Conservation (phyloP, 2,888 invertebrate genomes). For the Spodoptera exigua region DNA sequence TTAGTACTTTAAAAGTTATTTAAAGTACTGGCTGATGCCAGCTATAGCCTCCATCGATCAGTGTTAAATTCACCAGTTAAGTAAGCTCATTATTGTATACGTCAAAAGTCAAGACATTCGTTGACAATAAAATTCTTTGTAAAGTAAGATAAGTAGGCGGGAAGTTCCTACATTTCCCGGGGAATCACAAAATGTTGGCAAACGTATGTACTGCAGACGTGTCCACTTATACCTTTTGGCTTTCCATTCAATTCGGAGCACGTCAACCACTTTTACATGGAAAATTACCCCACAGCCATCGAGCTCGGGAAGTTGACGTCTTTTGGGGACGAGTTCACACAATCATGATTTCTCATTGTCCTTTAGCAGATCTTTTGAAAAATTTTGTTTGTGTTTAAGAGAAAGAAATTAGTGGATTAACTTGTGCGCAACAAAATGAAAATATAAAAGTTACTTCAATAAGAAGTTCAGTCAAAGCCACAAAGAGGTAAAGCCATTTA, state of each 20-base stretch:
- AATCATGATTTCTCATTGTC: too few species aligned
- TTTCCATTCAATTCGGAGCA: constrained; percentile 18
- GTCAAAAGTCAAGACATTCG: constrained; percentile 4
- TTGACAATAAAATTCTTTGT: constrained; percentile 31
- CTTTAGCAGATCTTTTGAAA: too few species aligned
- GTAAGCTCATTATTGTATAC: not conserved
- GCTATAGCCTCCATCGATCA: too few species aligned
- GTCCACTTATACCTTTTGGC: constrained; percentile 13
- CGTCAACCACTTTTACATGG: constrained; percentile 24
- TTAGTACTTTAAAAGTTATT: too few species aligned
- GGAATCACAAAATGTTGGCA: constrained; percentile 15
- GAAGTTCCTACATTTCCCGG: constrained; percentile 8
- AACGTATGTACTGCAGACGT: constrained; percentile 9
- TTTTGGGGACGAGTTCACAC: not conserved
- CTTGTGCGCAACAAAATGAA: too few species aligned
- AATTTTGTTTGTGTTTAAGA: too few species aligned
- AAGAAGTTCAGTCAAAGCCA: too few species aligned
- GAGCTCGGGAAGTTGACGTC: constrained; percentile 15
- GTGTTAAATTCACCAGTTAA: too few species aligned
- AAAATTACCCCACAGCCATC: constrained; percentile 35
- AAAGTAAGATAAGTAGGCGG: constrained; percentile 23
- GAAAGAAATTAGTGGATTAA: too few species aligned
- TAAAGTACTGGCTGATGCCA: too few species aligned
- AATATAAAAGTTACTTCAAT: too few species aligned
- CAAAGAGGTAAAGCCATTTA: too few species aligned